Conservation (phyloP, 64 coral and sea anemone genomes). For the Cladopsammia gracilis region DNA sequence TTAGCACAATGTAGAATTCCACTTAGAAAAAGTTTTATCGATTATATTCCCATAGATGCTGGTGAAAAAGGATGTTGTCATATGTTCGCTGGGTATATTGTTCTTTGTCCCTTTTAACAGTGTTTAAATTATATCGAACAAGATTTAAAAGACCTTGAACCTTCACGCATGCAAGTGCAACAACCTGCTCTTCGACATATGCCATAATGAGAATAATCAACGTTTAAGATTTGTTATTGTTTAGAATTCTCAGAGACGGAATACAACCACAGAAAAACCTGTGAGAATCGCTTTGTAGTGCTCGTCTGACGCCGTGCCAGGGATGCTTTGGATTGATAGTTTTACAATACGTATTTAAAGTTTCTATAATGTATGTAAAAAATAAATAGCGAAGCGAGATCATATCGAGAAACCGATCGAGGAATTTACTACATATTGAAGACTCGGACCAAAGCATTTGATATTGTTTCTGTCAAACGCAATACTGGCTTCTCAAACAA, state of each 20-base stretch:
- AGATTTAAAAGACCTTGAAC: neutral
- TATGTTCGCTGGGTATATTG: neutral
- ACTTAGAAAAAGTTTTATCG: no score
- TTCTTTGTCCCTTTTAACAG: neutral
- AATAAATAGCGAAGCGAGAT: no score
- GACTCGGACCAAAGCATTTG: no score
- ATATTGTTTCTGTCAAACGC: no score
- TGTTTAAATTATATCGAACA: slow-evolving; percentile 2
- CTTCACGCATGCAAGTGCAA: neutral
- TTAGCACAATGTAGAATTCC: neutral
- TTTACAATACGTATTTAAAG: no score
- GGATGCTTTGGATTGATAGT: no score
- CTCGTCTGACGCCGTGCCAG: no score
- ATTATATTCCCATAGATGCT: neutral
- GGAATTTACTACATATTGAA: no score
- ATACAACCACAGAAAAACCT: neutral
- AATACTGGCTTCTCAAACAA: no score
- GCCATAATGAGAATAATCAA: slow-evolving; percentile 13
- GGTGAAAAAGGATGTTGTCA: neutral
- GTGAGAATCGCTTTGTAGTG: neutral
- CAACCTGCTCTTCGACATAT: slow-evolving; percentile 16
- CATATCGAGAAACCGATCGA: no score
- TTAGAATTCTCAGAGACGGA: neutral
- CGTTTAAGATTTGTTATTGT: slow-evolving; percentile 23
- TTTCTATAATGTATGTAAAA: no score